Percentiles rank a stretch among this genome's conserved stretches.
Evolutionary conservation across 2,888 invertebrate genomes (phyloP).

Genomic region (Agriopis aurantiaria): DNA sequence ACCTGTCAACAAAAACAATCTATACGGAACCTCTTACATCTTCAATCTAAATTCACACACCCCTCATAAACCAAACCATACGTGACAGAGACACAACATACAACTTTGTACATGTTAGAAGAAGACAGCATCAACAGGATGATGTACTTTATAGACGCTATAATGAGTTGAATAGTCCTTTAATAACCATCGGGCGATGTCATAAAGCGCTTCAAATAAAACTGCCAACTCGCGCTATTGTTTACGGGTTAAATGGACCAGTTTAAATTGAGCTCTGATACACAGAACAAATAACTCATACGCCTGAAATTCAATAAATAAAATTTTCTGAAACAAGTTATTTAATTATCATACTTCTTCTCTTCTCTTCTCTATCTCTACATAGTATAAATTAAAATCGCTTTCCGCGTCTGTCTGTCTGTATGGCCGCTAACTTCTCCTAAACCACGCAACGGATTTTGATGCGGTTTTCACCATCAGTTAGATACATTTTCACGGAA

Average conservation of each 20-base stretch:
- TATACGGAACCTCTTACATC: neutral
- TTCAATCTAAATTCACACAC: slow-evolving; percentile 18
- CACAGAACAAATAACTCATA: neutral
- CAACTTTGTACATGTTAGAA: slow-evolving; percentile 38
- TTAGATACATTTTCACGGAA: too few species aligned
- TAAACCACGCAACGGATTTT: too few species aligned
- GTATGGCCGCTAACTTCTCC: too few species aligned
- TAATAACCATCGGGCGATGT: slow-evolving; percentile 44
- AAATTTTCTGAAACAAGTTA: too few species aligned
- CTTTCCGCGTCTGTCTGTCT: too few species aligned
- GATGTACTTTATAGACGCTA: slow-evolving; percentile 82
- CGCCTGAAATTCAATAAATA: too few species aligned
- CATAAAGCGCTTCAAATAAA: slow-evolving; percentile 47
- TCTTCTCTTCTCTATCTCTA: too few species aligned
- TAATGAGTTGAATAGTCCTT: slow-evolving; percentile 83
- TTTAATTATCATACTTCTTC: too few species aligned
- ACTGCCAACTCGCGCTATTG: slow-evolving; percentile 45
- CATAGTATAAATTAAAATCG: too few species aligned
- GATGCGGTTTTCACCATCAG: too few species aligned
- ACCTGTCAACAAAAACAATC: neutral
- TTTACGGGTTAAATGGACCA: slow-evolving; percentile 44
- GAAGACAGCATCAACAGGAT: slow-evolving; percentile 75
- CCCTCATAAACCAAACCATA: slow-evolving; percentile 10
- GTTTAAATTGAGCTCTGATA: slow-evolving; percentile 19
- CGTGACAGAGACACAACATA: slow-evolving; percentile 18